Evolutionary conservation across 2,797 vertebrate genomes (phyloP), one percentile per base, ranked within the genome.

Genomic region (Choloepus didactylus): DNA sequence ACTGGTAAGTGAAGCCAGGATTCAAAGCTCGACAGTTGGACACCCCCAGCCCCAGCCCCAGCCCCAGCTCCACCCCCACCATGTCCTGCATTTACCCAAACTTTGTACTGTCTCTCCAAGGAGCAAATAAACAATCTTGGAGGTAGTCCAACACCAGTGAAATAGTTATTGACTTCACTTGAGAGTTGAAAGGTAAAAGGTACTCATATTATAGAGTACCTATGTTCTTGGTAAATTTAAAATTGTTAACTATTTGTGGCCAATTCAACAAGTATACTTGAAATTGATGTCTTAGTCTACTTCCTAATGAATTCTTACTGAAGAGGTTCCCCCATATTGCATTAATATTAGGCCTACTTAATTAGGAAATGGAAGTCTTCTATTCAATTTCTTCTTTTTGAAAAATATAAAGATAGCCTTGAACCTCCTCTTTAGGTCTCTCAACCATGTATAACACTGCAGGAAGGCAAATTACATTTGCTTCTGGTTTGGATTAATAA

Each of bases 341-440:
- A 54, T 44, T 83, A 72, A 51, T 60, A 35, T 66, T 76, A 95
- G 82, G 83, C n/a, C 29, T 35, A 51, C 49, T 77, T 87, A 84
- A 89, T 87, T 70, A 89, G 49, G 83, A 86, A 66, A 87, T 29
- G 18, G 49, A 64, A 96, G 35, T 60, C 59, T 69, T 83, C 31
- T 1, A 5, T 38, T 93, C 14, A 31, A 31, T 91, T 87, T 70
- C 25, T 81, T 86, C 41, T 91, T 72, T 75, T 46, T 80, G 18
- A 94, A 95, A 87, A 85, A 59, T 29, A 21, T 7, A 83, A 70
- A 62, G 21, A 62, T 8, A 41, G 35, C 35, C 31, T 54, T 38
- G 56, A 25, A 67, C 7, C 18, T 85, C 73, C 19, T 92, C 46
- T 10, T 38, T 25, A 70, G 19, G 25, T 5, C n/a, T 66, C 27